Evolutionary conservation across 2,888 invertebrate species (phyloP), one percentile per base, ranked within the genome.

Genomic region (Macrostomum cliftonense): DNA sequence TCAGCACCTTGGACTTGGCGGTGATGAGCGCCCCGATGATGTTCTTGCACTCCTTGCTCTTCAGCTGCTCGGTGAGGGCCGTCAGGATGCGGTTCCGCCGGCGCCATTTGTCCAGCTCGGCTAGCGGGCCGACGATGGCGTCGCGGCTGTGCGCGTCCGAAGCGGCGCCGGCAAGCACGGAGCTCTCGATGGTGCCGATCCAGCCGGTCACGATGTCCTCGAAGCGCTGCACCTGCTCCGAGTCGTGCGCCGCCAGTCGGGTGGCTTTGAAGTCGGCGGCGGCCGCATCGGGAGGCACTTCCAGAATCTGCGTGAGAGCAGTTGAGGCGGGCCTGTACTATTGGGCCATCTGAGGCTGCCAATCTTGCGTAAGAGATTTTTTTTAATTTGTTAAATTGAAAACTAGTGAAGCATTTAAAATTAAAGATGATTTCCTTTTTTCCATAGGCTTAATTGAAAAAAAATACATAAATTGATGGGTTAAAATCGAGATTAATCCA

Each of bases 11-110:
- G 9, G 70, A 70, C 49, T 69, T 68, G 20, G 65, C 67, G 14
- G 66, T 63, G 44, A 70, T 68, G 21, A 70, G 60, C 14, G 64
- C 63, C 43, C 66, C 64, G 42, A 69, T 65, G 12, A 69, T 67
- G 17, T 63, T 62, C 54, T 69, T 70, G 52, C 67, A 68, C 49
- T 68, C 67, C 52, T 68, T 69, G 12, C 65, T 59, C 53, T 70
- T 70, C 39, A 70, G 55, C 51, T 70, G 68, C 53, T 69, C 68
- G 42, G 65, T 65, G 49, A 70, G 61, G 50, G 59, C 64, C n/a
- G 61, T 63, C 47, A 70, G 55, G 42, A 68, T 55, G 14, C 67
- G 54, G 54, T 67, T 65, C n/a, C 67, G 58, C 42, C 67, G 51
- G 28, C 59, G 55, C 68, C 68, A 69, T 50, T 65, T 53, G 39